Evolutionary conservation across 1,140 invertebrate genomes (phyloP).

Genomic region (Triops longicaudatus): DNA sequence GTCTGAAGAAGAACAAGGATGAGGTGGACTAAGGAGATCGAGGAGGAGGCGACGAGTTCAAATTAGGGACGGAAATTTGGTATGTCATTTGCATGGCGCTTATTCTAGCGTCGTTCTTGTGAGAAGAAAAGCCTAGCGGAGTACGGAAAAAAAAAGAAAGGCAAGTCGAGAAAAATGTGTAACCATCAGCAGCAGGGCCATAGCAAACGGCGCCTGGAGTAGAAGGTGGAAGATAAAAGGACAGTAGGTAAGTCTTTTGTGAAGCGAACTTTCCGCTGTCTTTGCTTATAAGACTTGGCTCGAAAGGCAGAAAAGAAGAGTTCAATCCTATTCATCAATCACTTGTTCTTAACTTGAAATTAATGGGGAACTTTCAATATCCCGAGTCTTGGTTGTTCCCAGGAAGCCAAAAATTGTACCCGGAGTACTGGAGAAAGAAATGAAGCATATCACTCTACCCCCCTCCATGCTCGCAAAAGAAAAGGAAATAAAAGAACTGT

Average conservation of each 20-base stretch:
- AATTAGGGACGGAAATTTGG: constrained; percentile 1
- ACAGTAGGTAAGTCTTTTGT: background rate
- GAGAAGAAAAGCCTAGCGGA: background rate
- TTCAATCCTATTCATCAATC: background rate
- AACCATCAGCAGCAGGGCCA: constrained; percentile 6
- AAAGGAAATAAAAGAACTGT: too few relatives aligned
- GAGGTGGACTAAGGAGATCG: background rate
- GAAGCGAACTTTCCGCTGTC: background rate
- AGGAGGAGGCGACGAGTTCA: background rate
- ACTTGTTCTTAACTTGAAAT: background rate
- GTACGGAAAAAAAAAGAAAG: background rate
- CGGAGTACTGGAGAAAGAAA: background rate
- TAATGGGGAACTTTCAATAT: background rate
- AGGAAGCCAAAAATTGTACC: background rate
- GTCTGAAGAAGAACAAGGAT: too few relatives aligned
- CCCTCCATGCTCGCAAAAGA: too few relatives aligned
- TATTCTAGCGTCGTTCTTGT: background rate
- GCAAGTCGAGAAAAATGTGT: background rate
- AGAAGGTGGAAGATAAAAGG: background rate
- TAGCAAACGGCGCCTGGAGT: background rate
- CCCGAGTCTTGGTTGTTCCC: background rate
- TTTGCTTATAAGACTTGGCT: background rate
- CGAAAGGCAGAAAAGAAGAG: background rate
- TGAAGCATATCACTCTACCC: background rate
- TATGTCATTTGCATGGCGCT: constrained; percentile 5